A percentile compares a stretch with the other conserved stretches of the same genome.
Evolutionary conservation across 2,113 vertebrate genomes (phyloP).

Genomic region (Cheilinus undulatus): DNA sequence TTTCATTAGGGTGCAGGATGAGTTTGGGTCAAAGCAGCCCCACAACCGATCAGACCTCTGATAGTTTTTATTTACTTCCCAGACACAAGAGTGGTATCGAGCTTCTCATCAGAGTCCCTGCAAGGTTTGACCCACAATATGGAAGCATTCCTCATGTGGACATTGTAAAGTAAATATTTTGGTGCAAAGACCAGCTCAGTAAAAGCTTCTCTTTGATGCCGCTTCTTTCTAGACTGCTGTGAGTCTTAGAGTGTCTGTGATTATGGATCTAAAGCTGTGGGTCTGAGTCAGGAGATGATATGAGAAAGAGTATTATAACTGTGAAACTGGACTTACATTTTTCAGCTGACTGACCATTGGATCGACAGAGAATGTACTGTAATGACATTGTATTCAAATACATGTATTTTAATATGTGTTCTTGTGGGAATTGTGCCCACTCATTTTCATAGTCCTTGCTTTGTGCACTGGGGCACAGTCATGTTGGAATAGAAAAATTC

Average conservation of each 20-base stretch:
- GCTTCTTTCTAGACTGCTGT: slow-evolving; percentile 35
- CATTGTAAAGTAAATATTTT: background rate
- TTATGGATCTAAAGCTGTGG: too few relatives aligned
- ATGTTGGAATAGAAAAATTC: too few relatives aligned
- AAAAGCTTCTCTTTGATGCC: background rate
- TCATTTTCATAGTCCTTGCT: too few relatives aligned
- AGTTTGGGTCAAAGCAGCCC: slow-evolving; percentile 50
- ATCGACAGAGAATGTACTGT: too few relatives aligned
- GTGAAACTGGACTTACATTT: too few relatives aligned
- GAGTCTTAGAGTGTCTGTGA: slow-evolving; percentile 29
- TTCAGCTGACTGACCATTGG: too few relatives aligned
- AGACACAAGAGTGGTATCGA: background rate
- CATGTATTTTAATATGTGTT: too few relatives aligned
- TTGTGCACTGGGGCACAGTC: too few relatives aligned
- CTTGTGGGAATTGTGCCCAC: too few relatives aligned
- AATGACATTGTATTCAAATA: too few relatives aligned
- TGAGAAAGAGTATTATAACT: too few relatives aligned
- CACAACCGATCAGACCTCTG: slow-evolving; percentile 60
- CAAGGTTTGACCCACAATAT: background rate
- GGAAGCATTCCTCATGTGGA: background rate
- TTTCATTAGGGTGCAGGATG: slow-evolving; percentile 63
- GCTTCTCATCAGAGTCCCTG: background rate
- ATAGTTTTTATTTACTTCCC: background rate
- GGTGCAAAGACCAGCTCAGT: background rate
- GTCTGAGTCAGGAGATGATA: too few relatives aligned